Evolutionary conservation across 2,797 vertebrate genomes (phyloP), one percentile per base, ranked within the genome.

Genomic region (Toxotes lorentzi): DNA sequence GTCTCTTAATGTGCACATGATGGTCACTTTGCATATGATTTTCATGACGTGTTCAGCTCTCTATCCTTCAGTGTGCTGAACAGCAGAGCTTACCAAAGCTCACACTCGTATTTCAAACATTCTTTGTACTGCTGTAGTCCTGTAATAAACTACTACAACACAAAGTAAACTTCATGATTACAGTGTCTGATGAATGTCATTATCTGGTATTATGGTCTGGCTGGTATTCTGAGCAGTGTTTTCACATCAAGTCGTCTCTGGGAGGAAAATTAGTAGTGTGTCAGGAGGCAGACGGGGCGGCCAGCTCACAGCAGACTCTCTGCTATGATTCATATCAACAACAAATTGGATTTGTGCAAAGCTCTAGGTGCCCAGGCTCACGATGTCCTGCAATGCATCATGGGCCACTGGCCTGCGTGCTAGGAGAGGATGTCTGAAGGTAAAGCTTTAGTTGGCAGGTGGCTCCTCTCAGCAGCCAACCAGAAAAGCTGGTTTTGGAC

Each of bases 281-380:
- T 90, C 81, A 91, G 81, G 79, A 90, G 60, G 83, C 64, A 70
- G 83, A 84, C 24, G 17, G 69, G 67, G 43, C 11, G 11, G 60
- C 24, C 54, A 1, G 77, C 74, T 85, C 78, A 53, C 73, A 68
- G 83, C 81, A 72, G 79, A n/a, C 47, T 72, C 82, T 88, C 83
- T 73, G 85, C 86, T 90, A 81, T 81, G 76, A 88, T 88, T 89
- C 80, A 92, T 83, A 72, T 70, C 63, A 43, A 76, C 79, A 38
- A 34, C 71, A 81, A 86, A 91, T 84, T 81, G 79, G 87, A 88
- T 89, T 89, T 81, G 61, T 32, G 75, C 72, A 89, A 88, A 90
- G 85, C 87, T 84, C 61, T 51, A 48, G 56, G 54, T 57, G 67
- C 63, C 62, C 32, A 4, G 78, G 58, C 60, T 79, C 63, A 73